Evolutionary conservation across 2,797 vertebrate genomes (phyloP).

Genomic region (Enteromius paludinosus): DNA sequence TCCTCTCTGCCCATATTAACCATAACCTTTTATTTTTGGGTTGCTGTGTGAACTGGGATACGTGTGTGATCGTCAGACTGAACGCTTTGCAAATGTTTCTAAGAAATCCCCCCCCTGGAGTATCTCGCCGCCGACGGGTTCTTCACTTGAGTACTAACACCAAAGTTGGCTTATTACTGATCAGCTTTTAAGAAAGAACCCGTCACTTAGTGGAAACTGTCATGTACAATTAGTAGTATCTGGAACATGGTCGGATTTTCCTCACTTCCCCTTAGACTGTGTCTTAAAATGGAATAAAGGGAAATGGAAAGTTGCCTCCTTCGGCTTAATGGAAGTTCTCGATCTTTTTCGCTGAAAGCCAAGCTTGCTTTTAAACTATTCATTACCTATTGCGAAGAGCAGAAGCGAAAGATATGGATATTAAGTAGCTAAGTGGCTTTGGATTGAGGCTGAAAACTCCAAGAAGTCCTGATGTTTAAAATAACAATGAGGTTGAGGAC

Average conservation of each 20-base stretch:
- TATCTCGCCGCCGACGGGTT: background rate
- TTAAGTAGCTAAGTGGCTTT: slow-evolving; percentile 11
- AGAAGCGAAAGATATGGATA: slow-evolving; percentile 4
- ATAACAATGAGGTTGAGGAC: background rate
- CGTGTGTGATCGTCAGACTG: no score
- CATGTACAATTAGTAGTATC: background rate
- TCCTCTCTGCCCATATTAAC: background rate
- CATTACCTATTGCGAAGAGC: slow-evolving; percentile 1
- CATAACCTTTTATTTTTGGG: background rate
- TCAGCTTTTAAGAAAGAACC: slow-evolving; percentile 13
- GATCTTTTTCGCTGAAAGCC: slow-evolving; percentile 20
- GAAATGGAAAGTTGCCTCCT: slow-evolving; percentile 14
- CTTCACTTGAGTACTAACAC: background rate
- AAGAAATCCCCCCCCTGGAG: slow-evolving; percentile 1
- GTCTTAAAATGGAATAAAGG: slow-evolving; percentile 25
- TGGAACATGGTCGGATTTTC: background rate
- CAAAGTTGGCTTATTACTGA: background rate
- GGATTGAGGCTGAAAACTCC: background rate
- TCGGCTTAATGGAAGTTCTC: slow-evolving; percentile 36
- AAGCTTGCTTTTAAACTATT: slow-evolving; percentile 27
- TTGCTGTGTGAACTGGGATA: background rate
- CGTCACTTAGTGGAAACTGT: background rate
- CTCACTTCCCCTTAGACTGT: slow-evolving; percentile 20
- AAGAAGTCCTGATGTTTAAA: slow-evolving; percentile 16
- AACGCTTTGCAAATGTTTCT: background rate